Evolutionary conservation across 2,113 vertebrate species (phyloP).

Genomic region (Todiramphus saurophagus): DNA sequence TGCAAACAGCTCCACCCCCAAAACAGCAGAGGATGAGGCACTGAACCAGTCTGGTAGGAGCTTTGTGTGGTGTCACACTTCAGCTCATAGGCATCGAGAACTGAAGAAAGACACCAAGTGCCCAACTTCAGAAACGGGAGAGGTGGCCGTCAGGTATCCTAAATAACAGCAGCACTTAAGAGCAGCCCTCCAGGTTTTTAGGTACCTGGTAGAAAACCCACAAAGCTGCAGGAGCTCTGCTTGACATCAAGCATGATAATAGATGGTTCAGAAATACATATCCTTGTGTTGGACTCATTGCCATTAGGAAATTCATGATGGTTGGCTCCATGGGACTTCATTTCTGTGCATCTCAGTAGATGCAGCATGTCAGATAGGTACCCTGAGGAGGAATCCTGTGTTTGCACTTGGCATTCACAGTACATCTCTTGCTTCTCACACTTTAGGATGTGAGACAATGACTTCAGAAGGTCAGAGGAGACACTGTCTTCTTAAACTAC

Average conservation of each 20-base stretch:
- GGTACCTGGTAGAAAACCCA: neutral
- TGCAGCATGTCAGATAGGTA: neutral
- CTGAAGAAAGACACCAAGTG: neutral
- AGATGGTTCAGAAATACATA: neutral
- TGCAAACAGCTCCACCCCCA: neutral
- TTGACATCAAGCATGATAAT: neutral
- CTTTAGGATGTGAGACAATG: neutral
- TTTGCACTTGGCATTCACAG: neutral
- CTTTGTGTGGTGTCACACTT: neutral
- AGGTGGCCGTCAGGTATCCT: neutral
- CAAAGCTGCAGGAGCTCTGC: neutral
- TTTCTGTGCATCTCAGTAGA: neutral
- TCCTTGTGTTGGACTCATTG: neutral
- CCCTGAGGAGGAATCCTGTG: neutral
- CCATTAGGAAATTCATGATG: neutral
- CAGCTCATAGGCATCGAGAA: neutral
- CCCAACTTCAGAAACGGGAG: neutral
- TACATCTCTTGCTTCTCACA: neutral
- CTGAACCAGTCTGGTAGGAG: neutral
- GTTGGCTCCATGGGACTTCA: neutral
- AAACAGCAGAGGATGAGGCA: neutral
- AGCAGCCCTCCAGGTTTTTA: neutral
- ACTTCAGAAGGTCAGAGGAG: neutral
- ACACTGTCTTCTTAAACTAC: neutral
- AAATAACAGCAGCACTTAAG: neutral